phyloP scores from a whole-genome alignment of 2,888 invertebrate genomes.

The Patella ulyssiponensis region DNA sequence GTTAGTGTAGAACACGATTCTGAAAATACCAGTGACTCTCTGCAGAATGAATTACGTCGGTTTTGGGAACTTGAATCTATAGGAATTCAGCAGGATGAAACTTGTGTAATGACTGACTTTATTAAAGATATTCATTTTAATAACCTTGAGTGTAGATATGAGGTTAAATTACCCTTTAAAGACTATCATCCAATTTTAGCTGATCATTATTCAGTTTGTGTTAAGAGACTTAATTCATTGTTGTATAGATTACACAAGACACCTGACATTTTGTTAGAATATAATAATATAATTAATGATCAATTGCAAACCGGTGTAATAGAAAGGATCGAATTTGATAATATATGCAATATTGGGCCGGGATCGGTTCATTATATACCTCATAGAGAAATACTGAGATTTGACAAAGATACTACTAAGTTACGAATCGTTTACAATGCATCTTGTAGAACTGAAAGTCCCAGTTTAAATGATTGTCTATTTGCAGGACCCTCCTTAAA shows the following conservation, averaged over 20 bases:
- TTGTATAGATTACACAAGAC: neutral
- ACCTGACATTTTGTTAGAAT: neutral
- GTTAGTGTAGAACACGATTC: neutral
- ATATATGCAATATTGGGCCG: neutral
- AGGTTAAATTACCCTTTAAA: constrained; percentile 5
- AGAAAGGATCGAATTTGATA: neutral
- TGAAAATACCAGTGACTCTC: neutral
- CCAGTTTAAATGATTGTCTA: neutral
- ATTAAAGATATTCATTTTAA: neutral
- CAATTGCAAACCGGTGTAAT: neutral
- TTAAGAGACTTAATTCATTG: neutral
- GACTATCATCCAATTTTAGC: neutral
- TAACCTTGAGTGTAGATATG: neutral
- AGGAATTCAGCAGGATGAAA: neutral
- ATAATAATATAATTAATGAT: neutral
- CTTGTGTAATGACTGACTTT: neutral
- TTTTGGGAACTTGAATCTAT: neutral
- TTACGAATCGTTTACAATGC: neutral
- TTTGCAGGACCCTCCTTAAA: neutral
- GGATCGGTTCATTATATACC: neutral
- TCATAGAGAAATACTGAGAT: neutral
- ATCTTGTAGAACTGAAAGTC: neutral
- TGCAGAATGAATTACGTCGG: neutral
- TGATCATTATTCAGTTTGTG: constrained; percentile 2
- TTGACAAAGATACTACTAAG: neutral